These are phyloP conservation scores for Oenanthe melanoleuca DNA, from an alignment of 2,113 vertebrate species.

Conservation along the genomic window DNA sequence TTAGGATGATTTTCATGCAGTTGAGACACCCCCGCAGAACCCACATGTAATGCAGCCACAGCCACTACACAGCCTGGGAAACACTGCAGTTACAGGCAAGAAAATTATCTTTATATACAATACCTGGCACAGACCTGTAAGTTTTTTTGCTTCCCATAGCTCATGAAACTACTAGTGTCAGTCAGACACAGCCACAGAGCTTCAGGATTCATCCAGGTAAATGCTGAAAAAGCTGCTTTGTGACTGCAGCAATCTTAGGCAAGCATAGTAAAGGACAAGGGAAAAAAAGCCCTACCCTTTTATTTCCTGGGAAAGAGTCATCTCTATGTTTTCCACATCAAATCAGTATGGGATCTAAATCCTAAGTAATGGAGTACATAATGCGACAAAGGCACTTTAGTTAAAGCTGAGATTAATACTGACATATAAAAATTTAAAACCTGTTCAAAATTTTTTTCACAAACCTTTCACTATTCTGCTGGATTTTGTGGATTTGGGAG, in stretches of 20 bases:
- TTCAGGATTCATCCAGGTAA: not conserved
- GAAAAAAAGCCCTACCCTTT: not conserved
- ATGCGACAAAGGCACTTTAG: not conserved
- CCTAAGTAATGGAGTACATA: not conserved
- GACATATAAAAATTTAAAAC: slow-evolving; percentile 4
- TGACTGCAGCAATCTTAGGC: not conserved
- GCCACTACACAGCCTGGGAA: not conserved
- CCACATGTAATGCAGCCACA: fast-evolving
- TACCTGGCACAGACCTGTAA: not conserved
- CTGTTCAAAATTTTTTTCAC: not conserved
- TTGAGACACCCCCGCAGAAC: not conserved
- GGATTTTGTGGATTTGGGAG: not conserved
- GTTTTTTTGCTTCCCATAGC: not conserved
- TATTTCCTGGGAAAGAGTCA: slow-evolving; percentile 32
- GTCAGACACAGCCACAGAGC: not conserved
- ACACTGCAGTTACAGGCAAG: not conserved
- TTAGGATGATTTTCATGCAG: not conserved
- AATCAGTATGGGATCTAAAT: not conserved
- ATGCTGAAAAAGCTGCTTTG: not conserved
- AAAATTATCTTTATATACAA: not conserved
- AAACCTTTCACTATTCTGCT: not conserved
- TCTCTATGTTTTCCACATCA: slow-evolving; percentile 9
- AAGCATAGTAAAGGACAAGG: not conserved
- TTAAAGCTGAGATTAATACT: slow-evolving; percentile 27
- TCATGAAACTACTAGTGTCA: not conserved